phyloP scores from a whole-genome alignment of 2,888 invertebrate genomes.

The Pomacea canaliculata region DNA sequence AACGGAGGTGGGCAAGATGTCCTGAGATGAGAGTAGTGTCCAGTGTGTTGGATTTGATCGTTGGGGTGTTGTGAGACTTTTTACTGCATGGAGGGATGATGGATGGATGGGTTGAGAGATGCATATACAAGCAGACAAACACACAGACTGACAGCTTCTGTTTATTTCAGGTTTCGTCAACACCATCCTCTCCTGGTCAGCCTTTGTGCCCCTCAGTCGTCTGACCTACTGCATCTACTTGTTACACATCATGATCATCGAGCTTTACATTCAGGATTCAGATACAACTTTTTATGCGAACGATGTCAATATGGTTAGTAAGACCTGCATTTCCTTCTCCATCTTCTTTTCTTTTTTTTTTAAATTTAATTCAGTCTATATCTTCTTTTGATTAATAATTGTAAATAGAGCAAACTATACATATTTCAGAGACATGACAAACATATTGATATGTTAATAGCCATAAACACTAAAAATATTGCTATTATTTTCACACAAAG shows the following conservation, averaged over 20 bases:
- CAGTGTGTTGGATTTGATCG: neutral
- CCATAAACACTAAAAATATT: too few species aligned
- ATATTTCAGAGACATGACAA: too few species aligned
- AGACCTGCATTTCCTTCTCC: too few species aligned
- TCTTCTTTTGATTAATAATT: too few species aligned
- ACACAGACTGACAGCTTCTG: neutral
- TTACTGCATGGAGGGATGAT: too few species aligned
- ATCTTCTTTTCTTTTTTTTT: too few species aligned
- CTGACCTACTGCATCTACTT: slow-evolving; percentile 95
- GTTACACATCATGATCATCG: slow-evolving; percentile 46
- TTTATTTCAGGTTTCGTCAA: slow-evolving; percentile 77
- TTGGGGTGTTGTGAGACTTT: neutral
- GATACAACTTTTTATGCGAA: slow-evolving; percentile 14
- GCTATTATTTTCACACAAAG: too few species aligned
- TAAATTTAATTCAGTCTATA: too few species aligned
- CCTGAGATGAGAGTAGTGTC: neutral
- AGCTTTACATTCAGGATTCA: slow-evolving; percentile 18
- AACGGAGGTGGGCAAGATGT: slow-evolving; percentile 66
- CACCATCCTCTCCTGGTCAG: slow-evolving; percentile 83
- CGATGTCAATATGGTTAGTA: slow-evolving; percentile 26
- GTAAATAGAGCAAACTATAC: too few species aligned
- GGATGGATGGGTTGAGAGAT: too few species aligned
- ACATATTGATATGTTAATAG: too few species aligned
- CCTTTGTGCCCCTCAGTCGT: slow-evolving; percentile 87
- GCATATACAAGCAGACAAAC: too few species aligned